A percentile compares a stretch with the other conserved stretches of the same genome.
Evolutionary conservation across 2,888 invertebrate species (phyloP).

Genomic region (Philopedon plagiatum): DNA sequence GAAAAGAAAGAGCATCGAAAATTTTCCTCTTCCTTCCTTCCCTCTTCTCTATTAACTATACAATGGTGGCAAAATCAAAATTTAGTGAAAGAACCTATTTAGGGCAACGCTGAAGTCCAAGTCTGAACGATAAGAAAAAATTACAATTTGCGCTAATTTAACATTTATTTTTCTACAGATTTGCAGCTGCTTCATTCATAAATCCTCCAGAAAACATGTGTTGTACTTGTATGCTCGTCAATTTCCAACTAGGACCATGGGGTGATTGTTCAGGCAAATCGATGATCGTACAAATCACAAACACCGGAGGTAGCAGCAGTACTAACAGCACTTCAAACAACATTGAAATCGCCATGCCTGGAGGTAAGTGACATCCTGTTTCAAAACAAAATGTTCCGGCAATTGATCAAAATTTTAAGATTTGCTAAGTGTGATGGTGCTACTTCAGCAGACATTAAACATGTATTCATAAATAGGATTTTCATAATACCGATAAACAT

Average conservation of each 20-base stretch:
- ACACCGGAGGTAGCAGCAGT: slow-evolving; percentile 50
- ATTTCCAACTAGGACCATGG: slow-evolving; percentile 46
- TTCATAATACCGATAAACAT: no score
- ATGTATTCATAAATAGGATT: no score
- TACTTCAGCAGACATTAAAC: background rate
- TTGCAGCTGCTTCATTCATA: slow-evolving; percentile 53
- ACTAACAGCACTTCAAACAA: slow-evolving; percentile 50
- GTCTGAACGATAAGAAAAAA: no score
- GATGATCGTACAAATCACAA: slow-evolving; percentile 54
- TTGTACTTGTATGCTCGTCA: slow-evolving; percentile 53
- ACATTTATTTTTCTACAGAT: slow-evolving; percentile 31
- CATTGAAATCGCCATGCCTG: slow-evolving; percentile 56
- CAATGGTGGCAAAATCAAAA: no score
- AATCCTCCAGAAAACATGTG: slow-evolving; percentile 53
- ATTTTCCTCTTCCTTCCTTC: no score
- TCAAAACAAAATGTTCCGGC: no score
- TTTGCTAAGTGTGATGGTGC: background rate
- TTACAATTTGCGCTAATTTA: no score
- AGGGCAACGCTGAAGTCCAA: no score
- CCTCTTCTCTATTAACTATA: no score
- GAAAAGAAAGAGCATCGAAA: no score
- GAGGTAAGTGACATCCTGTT: slow-evolving; percentile 43
- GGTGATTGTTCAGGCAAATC: slow-evolving; percentile 50
- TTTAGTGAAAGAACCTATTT: no score
- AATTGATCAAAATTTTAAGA: no score